Evolutionary conservation across 2,113 vertebrate species (phyloP).

Genomic region (Sturnus vulgaris): DNA sequence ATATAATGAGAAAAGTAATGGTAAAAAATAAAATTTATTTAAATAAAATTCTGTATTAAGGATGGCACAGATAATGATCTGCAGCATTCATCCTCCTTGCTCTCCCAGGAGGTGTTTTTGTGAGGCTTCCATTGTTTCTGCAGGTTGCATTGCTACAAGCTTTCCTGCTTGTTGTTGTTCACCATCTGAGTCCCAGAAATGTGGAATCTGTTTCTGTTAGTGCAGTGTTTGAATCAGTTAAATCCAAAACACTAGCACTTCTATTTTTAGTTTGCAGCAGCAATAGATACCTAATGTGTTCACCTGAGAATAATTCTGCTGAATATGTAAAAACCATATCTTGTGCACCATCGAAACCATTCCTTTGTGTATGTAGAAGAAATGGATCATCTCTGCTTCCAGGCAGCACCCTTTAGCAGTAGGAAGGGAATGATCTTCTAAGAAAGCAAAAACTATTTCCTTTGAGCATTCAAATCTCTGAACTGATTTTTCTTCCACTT

Average conservation of each 20-base stretch:
- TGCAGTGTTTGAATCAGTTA: not conserved
- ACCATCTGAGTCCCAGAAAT: not conserved
- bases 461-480: constrained; percentile 10
- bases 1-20: not conserved
- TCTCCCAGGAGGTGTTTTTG: not conserved
- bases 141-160: not conserved
- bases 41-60: not conserved
- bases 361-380: not conserved
- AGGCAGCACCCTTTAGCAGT: not conserved
- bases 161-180: not conserved
- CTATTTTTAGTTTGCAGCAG: not conserved
- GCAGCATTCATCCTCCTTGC: not conserved
- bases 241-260: not conserved
- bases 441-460: not conserved
- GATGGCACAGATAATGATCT: not conserved
- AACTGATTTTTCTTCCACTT: not conserved
- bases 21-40: not conserved
- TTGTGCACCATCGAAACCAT: not conserved
- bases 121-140: not conserved
- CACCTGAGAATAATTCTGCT: not conserved
- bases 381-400: not conserved
- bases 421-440: not conserved
- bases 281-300: not conserved
- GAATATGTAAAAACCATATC: not conserved
- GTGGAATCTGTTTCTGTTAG: not conserved